These are phyloP conservation scores for Melangyna quadrimaculata DNA, from an alignment of 2,888 invertebrate species.

Conservation along the genomic window DNA sequence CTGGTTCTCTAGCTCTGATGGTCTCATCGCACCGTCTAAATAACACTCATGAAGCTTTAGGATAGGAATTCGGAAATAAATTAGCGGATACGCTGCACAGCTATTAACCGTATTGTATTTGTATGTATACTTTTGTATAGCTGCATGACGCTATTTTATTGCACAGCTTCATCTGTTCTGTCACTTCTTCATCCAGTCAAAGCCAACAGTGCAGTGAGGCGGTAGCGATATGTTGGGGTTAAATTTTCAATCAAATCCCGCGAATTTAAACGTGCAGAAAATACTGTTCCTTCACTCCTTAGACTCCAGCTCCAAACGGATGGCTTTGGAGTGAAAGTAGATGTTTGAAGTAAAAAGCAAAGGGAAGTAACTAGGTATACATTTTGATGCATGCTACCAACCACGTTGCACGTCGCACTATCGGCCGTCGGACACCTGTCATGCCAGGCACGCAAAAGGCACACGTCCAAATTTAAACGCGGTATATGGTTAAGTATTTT, in stretches of 20 bases:
- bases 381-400: constrained; percentile 17
- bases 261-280: constrained; percentile 43
- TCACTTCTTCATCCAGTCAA: constrained; percentile 40
- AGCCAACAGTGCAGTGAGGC: background rate
- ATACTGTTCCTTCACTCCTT: constrained; percentile 4
- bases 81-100: constrained; percentile 59
- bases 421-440: constrained; percentile 42
- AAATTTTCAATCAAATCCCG: constrained; percentile 65
- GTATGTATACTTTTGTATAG: too few relatives aligned
- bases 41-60: constrained; percentile 20
- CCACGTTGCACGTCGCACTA: too few relatives aligned
- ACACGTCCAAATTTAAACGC: constrained; percentile 45
- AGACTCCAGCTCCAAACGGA: background rate
- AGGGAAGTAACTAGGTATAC: background rate
- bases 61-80: constrained; percentile 63
- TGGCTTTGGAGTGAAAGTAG: constrained; percentile 9
- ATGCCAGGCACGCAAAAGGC: constrained; percentile 43
- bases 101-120: constrained; percentile 57
- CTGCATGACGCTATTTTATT: constrained; percentile 5
- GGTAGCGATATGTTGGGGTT: constrained; percentile 49
- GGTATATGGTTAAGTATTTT: background rate
- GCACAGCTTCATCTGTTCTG: constrained; percentile 31
- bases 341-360: background rate
- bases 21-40: background rate
- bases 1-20: background rate